Percentiles rank a stretch among this genome's conserved stretches.
Conservation (phyloP, 2,888 invertebrate genomes). For the Drosophila leonis region DNA sequence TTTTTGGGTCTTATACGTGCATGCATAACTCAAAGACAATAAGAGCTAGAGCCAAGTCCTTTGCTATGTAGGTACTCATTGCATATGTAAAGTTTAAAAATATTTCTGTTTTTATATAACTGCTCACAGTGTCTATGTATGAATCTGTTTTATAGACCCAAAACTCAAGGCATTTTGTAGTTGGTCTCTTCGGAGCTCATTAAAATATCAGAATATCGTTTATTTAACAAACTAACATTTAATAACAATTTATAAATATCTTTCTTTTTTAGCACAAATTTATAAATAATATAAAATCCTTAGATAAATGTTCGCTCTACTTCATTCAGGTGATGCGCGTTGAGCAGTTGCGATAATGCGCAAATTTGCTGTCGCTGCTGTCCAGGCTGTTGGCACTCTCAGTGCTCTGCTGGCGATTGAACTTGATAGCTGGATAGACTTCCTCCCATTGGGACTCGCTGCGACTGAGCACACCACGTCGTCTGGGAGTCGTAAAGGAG, state of each 20-base stretch:
- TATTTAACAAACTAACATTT: neutral
- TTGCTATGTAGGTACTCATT: too few relatives aligned
- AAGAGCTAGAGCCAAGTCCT: too few relatives aligned
- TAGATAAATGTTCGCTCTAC: neutral
- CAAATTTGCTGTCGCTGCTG: slow-evolving; percentile 62
- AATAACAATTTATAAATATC: slow-evolving; percentile 5
- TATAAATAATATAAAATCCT: neutral
- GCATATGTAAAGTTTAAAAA: too few relatives aligned
- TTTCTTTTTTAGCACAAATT: slow-evolving; percentile 7
- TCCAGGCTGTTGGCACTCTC: slow-evolving; percentile 56
- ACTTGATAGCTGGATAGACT: slow-evolving; percentile 77
- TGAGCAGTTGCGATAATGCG: slow-evolving; percentile 83
- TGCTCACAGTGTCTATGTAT: too few relatives aligned
- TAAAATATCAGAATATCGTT: neutral
- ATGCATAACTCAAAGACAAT: too few relatives aligned
- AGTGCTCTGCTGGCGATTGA: slow-evolving; percentile 57
- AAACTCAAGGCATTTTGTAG: too few relatives aligned
- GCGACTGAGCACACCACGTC: slow-evolving; percentile 75
- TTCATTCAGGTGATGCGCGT: slow-evolving; percentile 73
- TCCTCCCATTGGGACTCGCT: slow-evolving; percentile 81
- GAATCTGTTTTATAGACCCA: too few relatives aligned
- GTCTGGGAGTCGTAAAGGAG: slow-evolving; percentile 46
- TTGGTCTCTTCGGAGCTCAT: too few relatives aligned
- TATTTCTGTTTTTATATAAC: too few relatives aligned
- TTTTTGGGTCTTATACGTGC: too few relatives aligned